Evolutionary conservation across 2,113 vertebrate genomes (phyloP).

Genomic region (Tamias sibiricus): DNA sequence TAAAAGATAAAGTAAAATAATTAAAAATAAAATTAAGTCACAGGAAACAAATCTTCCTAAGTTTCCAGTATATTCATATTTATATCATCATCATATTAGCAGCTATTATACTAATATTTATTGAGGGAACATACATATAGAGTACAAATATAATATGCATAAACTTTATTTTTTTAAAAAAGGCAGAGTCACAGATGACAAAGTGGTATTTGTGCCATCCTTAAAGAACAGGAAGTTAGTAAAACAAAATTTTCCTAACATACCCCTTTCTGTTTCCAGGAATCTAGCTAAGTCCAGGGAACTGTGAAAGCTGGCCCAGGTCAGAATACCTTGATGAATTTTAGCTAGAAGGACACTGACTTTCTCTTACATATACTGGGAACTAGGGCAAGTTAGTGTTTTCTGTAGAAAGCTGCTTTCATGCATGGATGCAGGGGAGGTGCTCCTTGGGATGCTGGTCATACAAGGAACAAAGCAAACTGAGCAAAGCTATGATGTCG

Average conservation of each 20-base stretch:
- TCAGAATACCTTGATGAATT: background rate
- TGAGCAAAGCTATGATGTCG: background rate
- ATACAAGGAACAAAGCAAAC: background rate
- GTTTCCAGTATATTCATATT: background rate
- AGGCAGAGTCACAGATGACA: background rate
- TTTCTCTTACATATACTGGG: background rate
- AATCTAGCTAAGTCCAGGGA: background rate
- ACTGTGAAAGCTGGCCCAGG: background rate
- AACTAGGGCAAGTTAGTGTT: background rate
- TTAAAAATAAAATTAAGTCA: background rate
- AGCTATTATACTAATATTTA: background rate
- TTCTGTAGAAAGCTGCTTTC: background rate
- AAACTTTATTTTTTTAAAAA: background rate
- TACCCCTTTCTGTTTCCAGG: background rate
- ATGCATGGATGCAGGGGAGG: background rate
- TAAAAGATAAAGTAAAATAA: background rate
- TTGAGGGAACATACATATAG: background rate
- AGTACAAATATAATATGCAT: background rate
- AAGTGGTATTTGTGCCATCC: background rate
- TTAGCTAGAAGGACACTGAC: background rate
- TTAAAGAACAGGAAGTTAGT: background rate
- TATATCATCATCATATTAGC: background rate
- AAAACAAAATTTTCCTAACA: background rate
- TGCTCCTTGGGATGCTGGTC: background rate
- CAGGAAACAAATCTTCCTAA: background rate